These are phyloP conservation scores for Branchinecta sandiegonensis DNA, from an alignment of 2,888 invertebrate genomes.

Conservation along the genomic window DNA sequence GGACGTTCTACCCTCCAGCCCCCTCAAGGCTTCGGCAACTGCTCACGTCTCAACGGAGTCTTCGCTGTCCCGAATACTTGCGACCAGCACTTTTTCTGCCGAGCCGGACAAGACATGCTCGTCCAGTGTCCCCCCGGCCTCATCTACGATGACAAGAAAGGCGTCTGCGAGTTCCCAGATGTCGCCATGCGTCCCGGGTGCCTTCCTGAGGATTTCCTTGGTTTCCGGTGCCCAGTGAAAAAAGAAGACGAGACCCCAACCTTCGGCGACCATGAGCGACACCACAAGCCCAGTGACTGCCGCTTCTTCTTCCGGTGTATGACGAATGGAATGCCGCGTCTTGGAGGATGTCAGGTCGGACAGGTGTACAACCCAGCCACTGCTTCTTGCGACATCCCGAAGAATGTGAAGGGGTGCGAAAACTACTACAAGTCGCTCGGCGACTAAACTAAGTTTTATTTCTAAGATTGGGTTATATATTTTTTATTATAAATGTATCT, in stretches of 20 bases:
- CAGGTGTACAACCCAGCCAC: slow-evolving; percentile 21
- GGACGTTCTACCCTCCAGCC: slow-evolving; percentile 21
- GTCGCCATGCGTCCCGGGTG: slow-evolving; percentile 22
- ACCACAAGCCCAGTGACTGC: slow-evolving; percentile 21
- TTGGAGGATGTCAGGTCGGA: slow-evolving; percentile 22
- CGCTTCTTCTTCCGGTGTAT: slow-evolving; percentile 23
- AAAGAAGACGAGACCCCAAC: slow-evolving; percentile 16
- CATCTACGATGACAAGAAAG: slow-evolving; percentile 20
- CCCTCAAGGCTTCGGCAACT: slow-evolving; percentile 23
- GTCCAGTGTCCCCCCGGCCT: slow-evolving; percentile 22
- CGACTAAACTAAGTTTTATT: too few species aligned
- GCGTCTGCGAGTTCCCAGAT: slow-evolving; percentile 23
- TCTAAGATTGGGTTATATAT: too few species aligned
- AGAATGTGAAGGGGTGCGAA: slow-evolving; percentile 23
- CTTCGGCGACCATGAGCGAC: slow-evolving; percentile 22
- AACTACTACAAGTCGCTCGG: slow-evolving; percentile 20
- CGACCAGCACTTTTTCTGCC: slow-evolving; percentile 23
- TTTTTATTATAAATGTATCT: too few species aligned
- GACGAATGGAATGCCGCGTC: slow-evolving; percentile 23
- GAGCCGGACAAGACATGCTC: slow-evolving; percentile 16
- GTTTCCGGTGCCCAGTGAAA: slow-evolving; percentile 20
- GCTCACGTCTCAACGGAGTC: slow-evolving; percentile 23
- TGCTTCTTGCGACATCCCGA: slow-evolving; percentile 20
- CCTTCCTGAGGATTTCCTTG: slow-evolving; percentile 22
- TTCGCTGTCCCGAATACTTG: slow-evolving; percentile 19